These are phyloP conservation scores for Aethes cnicana DNA, from an alignment of 2,888 invertebrate genomes.

Conservation along the genomic window DNA sequence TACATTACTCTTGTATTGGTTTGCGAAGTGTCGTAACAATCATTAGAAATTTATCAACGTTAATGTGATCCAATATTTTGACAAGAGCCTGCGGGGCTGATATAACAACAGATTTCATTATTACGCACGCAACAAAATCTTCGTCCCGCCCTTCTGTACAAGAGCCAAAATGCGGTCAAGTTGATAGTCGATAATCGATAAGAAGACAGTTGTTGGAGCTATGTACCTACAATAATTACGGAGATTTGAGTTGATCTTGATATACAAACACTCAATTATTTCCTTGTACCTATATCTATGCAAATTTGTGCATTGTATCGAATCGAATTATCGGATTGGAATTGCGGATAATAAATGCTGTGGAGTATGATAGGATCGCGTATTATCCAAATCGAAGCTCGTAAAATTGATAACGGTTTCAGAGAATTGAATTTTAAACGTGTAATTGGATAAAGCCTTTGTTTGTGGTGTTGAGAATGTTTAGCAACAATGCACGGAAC, in stretches of 20 bases:
- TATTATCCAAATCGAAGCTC: not conserved
- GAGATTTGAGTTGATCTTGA: too few relatives aligned
- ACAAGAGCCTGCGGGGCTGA: constrained; percentile 7
- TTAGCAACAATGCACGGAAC: constrained; percentile 31
- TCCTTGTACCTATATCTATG: too few relatives aligned
- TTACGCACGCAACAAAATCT: constrained; percentile 15
- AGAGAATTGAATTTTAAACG: constrained; percentile 6
- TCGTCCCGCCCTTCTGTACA: too few relatives aligned
- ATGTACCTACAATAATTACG: too few relatives aligned
- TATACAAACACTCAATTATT: too few relatives aligned
- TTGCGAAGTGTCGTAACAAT: constrained; percentile 9
- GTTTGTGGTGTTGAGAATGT: constrained; percentile 3
- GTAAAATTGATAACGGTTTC: constrained; percentile 1
- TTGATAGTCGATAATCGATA: too few relatives aligned
- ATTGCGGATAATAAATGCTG: too few relatives aligned
- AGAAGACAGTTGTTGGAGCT: too few relatives aligned
- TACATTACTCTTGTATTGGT: constrained; percentile 2
- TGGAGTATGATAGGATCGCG: not conserved
- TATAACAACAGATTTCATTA: constrained; percentile 15
- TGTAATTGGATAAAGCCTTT: constrained; percentile 8
- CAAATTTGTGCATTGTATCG: constrained; percentile 9
- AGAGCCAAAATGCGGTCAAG: too few relatives aligned
- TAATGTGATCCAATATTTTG: constrained; percentile 3
- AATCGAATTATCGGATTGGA: not conserved
- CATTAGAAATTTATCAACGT: constrained; percentile 18